phyloP scores from a whole-genome alignment of 2,888 invertebrate species.

The Melipona bicolor region DNA sequence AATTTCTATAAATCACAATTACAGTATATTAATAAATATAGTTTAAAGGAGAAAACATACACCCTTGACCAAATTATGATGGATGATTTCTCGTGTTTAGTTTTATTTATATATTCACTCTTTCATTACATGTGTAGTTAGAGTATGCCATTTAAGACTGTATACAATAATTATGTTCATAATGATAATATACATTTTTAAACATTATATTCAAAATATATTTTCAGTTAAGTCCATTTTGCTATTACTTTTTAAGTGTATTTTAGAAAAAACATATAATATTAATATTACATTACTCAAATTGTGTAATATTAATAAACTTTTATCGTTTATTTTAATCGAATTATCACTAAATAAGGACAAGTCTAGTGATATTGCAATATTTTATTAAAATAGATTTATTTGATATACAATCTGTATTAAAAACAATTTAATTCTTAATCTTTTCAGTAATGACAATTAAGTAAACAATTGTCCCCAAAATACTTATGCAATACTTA shows the following conservation, averaged over 20 bases:
- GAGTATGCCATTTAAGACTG: background rate
- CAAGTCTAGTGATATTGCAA: background rate
- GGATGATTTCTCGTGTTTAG: constrained; percentile 25
- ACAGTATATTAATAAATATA: background rate
- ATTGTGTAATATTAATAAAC: background rate
- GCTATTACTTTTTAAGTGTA: background rate
- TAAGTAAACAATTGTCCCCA: background rate
- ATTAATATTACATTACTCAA: background rate
- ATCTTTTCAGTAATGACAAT: background rate
- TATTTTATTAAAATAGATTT: background rate
- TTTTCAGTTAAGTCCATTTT: background rate
- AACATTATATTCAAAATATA: constrained; percentile 15
- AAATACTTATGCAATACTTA: constrained; percentile 8
- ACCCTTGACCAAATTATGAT: constrained; percentile 12
- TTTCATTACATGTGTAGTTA: constrained; percentile 12
- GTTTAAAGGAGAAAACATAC: background rate
- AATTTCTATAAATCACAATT: no score
- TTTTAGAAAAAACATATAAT: background rate
- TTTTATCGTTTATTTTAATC: background rate
- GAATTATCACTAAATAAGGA: constrained; percentile 8
- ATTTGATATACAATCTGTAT: background rate
- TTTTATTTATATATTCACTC: constrained; percentile 18
- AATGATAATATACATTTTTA: background rate
- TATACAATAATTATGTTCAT: constrained; percentile 7
- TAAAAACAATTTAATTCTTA: background rate